Percentiles rank a stretch among this genome's conserved stretches.
These are phyloP conservation scores for Schizaphis graminum DNA, from an alignment of 2,888 invertebrate genomes.

Conservation along the genomic window DNA sequence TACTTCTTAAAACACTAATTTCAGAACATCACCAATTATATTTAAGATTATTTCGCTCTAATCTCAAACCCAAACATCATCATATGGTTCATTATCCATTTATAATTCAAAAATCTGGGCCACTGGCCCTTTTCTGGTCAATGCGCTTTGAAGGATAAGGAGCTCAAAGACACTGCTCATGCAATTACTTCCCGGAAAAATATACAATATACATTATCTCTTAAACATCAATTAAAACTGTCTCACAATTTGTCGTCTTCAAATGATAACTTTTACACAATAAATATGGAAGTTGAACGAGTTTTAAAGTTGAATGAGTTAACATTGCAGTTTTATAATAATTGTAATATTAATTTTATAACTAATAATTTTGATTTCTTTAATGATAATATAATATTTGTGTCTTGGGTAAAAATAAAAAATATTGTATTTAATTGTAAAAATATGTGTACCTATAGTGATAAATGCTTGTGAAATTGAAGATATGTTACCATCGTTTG, in stretches of 20 bases:
- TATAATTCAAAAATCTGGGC: background rate
- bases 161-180: background rate
- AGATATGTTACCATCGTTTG: slow-evolving; percentile 7
- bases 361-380: slow-evolving; percentile 4
- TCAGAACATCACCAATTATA: background rate
- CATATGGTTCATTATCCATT: background rate
- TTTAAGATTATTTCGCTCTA: background rate
- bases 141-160: slow-evolving; percentile 18
- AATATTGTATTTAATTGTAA: background rate
- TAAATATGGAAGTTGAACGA: background rate
- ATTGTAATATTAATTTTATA: background rate
- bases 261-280: background rate
- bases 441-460: background rate
- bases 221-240: background rate
- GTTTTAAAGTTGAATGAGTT: background rate
- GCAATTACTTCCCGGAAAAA: slow-evolving; percentile 1
- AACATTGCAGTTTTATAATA: background rate
- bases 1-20: background rate
- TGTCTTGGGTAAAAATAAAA: slow-evolving; percentile 14
- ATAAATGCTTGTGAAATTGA: slow-evolving; percentile 4
- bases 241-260: background rate
- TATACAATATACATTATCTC: too few relatives aligned
- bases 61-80: background rate
- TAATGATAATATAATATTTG: slow-evolving; percentile 7
- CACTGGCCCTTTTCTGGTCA: background rate